phyloP scores from a whole-genome alignment of 1,140 invertebrate genomes.

The Drosophila bipectinata region DNA sequence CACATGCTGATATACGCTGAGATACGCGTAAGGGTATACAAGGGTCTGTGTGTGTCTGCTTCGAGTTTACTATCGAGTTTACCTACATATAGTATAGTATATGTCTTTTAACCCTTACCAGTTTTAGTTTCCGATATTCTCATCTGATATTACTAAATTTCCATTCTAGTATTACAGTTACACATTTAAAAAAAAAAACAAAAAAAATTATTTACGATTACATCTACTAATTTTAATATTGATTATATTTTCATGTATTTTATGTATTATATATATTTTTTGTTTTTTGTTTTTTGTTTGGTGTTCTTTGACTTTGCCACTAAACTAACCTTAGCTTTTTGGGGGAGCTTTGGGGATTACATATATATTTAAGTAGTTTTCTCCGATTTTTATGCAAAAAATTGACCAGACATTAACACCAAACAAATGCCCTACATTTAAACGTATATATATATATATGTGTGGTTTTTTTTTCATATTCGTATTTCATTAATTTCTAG shows the following conservation, averaged over 20 bases:
- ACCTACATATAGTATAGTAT: too few relatives aligned
- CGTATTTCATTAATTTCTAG: slow-evolving; percentile 57
- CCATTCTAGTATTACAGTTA: slow-evolving; percentile 20
- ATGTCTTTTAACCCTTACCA: neutral
- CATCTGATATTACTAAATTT: slow-evolving; percentile 29
- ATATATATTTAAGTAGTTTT: slow-evolving; percentile 7
- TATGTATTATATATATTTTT: slow-evolving; percentile 7
- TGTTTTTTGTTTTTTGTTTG: slow-evolving; percentile 29
- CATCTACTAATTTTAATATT: slow-evolving; percentile 39
- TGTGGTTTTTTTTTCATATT: neutral
- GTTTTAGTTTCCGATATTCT: slow-evolving; percentile 20
- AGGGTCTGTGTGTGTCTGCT: slow-evolving; percentile 4
- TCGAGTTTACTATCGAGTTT: neutral
- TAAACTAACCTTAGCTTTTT: slow-evolving; percentile 56
- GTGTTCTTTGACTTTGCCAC: slow-evolving; percentile 62
- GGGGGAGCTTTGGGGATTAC: neutral
- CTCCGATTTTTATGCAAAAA: slow-evolving; percentile 49
- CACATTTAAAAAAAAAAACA: slow-evolving; percentile 22
- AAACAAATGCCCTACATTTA: slow-evolving; percentile 60
- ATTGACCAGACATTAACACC: slow-evolving; percentile 74
- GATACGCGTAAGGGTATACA: slow-evolving; percentile 18
- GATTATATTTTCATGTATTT: slow-evolving; percentile 61
- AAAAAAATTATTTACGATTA: slow-evolving; percentile 33
- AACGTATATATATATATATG: slow-evolving; percentile 15
- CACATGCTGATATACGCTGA: slow-evolving; percentile 14